Conservation (phyloP, 2,888 invertebrate genomes). For the Amphiduros pacificus region DNA sequence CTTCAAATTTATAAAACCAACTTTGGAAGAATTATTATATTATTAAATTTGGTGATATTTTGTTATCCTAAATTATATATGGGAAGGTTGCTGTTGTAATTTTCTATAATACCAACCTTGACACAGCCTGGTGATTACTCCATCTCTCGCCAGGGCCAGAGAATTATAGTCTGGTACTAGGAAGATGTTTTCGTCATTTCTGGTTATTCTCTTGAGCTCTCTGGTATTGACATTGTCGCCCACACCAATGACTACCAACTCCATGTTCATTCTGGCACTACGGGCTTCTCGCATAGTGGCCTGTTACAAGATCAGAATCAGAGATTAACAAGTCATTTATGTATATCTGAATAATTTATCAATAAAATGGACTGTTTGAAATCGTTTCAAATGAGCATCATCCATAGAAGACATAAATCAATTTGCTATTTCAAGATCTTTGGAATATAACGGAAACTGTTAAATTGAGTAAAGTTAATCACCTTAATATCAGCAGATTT, state of each 20-base stretch:
- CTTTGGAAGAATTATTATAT: too few species aligned
- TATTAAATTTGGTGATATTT: too few species aligned
- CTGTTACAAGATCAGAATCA: too few species aligned
- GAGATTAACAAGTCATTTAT: background rate
- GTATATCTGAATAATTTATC: background rate
- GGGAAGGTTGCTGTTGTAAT: too few species aligned
- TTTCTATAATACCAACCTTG: slow-evolving; percentile 2
- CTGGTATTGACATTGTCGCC: background rate
- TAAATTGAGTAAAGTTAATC: background rate
- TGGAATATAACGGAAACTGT: background rate
- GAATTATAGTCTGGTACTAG: background rate
- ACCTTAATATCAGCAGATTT: background rate
- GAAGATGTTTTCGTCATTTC: slow-evolving; percentile 3
- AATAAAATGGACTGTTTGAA: background rate
- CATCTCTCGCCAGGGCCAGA: background rate
- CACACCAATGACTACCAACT: slow-evolving; percentile 4
- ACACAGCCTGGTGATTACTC: background rate
- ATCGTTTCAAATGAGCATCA: background rate
- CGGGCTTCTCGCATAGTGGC: background rate
- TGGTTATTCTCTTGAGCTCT: background rate
- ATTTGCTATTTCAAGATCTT: too few species aligned
- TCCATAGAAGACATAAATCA: background rate
- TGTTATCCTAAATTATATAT: too few species aligned
- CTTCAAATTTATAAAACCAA: too few species aligned
- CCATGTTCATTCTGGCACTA: background rate